Percentiles rank a stretch among this genome's conserved stretches.
phyloP scores from a whole-genome alignment of 2,797 vertebrate genomes.

The Rhinophrynus dorsalis region DNA sequence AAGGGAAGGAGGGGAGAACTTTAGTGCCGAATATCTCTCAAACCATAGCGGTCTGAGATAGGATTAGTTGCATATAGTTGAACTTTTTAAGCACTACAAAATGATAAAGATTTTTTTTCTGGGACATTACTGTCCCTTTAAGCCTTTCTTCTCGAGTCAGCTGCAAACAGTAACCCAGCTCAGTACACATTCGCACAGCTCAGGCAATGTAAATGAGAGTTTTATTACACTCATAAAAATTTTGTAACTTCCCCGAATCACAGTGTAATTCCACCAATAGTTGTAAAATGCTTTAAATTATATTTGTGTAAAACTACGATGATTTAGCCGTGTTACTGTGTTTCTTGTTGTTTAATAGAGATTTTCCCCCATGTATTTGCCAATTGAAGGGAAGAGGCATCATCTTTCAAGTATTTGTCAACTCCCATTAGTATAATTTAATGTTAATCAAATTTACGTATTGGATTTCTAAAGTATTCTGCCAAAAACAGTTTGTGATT shows the following conservation, averaged over 20 bases:
- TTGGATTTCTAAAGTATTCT: slow-evolving; percentile 87
- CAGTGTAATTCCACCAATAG: slow-evolving; percentile 80
- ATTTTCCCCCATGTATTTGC: slow-evolving; percentile 73
- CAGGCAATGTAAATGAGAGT: neutral
- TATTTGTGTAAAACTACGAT: slow-evolving; percentile 83
- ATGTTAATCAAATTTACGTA: slow-evolving; percentile 92
- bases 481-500: slow-evolving; percentile 63
- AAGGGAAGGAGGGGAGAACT: no score
- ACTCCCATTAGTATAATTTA: slow-evolving; percentile 97
- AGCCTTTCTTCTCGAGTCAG: no score
- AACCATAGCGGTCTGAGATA: no score
- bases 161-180: no score
- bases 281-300: slow-evolving; percentile 83
- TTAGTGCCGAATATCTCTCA: no score
- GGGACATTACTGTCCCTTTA: no score
- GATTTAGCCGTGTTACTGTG: slow-evolving; percentile 78
- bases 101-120: no score
- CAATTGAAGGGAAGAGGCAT: slow-evolving; percentile 82
- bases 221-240: slow-evolving; percentile 86
- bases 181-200: neutral
- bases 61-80: no score
- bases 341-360: slow-evolving; percentile 77
- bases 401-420: slow-evolving; percentile 94
- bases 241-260: slow-evolving; percentile 83
- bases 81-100: no score